These are phyloP conservation scores for Chaenogobius annularis DNA, from an alignment of 2,113 vertebrate species.

Conservation along the genomic window DNA sequence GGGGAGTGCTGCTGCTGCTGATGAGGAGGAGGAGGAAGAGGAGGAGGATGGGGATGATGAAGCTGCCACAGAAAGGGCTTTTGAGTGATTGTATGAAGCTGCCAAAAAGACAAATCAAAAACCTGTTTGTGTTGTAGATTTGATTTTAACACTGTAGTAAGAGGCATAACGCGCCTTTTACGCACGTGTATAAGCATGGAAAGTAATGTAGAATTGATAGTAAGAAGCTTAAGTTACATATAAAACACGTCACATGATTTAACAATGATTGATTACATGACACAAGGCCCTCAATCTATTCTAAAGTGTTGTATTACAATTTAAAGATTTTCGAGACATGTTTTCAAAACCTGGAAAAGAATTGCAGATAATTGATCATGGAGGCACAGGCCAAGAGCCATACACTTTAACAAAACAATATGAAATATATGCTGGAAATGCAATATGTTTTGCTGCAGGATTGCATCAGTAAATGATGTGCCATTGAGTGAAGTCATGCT, in stretches of 20 bases:
- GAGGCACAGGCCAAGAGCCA: too few relatives aligned
- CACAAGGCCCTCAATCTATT: not conserved
- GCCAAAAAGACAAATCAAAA: conserved; percentile 38
- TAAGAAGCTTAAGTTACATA: not conserved
- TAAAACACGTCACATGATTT: not conserved
- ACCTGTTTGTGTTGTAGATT: conserved; percentile 48
- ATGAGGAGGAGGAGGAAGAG: conserved; percentile 26
- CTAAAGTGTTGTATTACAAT: too few relatives aligned
- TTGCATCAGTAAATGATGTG: too few relatives aligned
- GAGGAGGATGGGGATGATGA: conserved; percentile 48
- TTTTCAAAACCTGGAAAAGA: too few relatives aligned
- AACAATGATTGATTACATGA: not conserved
- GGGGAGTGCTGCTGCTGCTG: conserved; percentile 26
- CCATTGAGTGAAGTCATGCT: too few relatives aligned
- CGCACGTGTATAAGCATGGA: not conserved
- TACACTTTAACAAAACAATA: too few relatives aligned
- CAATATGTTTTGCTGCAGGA: too few relatives aligned
- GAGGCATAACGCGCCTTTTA: not conserved
- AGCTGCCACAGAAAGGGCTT: conserved; percentile 29
- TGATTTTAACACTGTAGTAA: not conserved
- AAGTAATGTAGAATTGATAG: not conserved
- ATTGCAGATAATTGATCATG: too few relatives aligned
- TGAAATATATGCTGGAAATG: too few relatives aligned
- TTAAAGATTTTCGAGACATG: too few relatives aligned
- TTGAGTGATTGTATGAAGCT: conserved; percentile 34